Evolutionary conservation across 2,888 invertebrate species (phyloP).

Genomic region (Amitus sp.): DNA sequence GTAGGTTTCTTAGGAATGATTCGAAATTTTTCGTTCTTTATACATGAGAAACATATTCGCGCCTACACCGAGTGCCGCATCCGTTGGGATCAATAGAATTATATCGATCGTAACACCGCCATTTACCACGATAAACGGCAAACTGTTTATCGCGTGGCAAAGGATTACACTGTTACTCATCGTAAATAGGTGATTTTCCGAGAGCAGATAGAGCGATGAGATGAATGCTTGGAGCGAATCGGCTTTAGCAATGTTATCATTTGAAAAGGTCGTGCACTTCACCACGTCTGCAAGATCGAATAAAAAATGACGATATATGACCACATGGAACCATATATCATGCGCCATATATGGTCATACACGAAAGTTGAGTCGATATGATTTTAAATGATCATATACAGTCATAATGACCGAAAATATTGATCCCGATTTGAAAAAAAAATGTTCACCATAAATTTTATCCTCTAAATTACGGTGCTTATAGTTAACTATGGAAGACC

Average conservation of each 20-base stretch:
- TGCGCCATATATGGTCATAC: too few species aligned
- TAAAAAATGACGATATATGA: too few species aligned
- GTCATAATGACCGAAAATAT: too few species aligned
- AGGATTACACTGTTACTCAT: slow-evolving; percentile 15
- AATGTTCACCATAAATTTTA: too few species aligned
- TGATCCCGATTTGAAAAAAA: too few species aligned
- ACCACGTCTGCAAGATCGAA: too few species aligned
- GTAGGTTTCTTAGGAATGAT: background rate
- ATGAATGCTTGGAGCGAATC: background rate
- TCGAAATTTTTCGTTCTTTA: background rate
- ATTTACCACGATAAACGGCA: slow-evolving; percentile 17
- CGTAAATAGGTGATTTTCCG: background rate
- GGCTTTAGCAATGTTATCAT: background rate
- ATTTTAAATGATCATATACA: too few species aligned
- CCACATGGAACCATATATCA: too few species aligned
- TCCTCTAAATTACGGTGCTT: too few species aligned
- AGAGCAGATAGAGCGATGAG: background rate
- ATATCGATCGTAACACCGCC: slow-evolving; percentile 4
- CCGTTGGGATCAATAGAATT: slow-evolving; percentile 25
- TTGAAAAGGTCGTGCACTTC: background rate
- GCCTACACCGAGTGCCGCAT: slow-evolving; percentile 3
- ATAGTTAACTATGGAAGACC: too few species aligned
- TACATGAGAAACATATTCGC: background rate
- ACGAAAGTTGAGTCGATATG: too few species aligned
- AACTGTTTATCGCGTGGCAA: slow-evolving; percentile 16